Conservation (phyloP, 2,113 vertebrate genomes). For the Nettapus auritus region DNA sequence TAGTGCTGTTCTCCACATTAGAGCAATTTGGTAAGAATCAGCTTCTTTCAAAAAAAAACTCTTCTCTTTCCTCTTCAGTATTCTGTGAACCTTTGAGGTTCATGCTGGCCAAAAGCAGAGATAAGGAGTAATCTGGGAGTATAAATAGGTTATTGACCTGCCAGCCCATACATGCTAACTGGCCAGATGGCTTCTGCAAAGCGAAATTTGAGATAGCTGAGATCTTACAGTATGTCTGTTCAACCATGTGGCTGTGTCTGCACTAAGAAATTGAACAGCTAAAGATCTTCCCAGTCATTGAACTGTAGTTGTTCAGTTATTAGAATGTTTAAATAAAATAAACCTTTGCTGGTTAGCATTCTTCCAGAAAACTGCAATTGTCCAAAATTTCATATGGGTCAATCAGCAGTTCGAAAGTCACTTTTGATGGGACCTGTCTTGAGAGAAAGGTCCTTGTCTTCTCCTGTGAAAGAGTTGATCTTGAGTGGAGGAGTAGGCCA, state of each 20-base stretch:
- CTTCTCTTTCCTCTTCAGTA: background rate
- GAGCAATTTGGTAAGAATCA: background rate
- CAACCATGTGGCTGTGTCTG: background rate
- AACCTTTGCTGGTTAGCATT: background rate
- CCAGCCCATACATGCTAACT: background rate
- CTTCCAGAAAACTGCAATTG: background rate
- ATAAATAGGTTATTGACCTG: background rate
- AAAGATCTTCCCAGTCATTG: background rate
- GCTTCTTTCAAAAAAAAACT: background rate
- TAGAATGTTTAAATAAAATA: background rate
- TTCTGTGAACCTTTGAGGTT: background rate
- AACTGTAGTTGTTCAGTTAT: background rate
- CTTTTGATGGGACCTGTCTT: background rate
- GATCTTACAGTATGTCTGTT: background rate
- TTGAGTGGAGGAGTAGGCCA: background rate
- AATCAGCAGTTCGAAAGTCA: background rate
- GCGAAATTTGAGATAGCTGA: background rate
- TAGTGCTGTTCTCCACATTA: accelerated
- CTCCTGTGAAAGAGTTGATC: background rate
- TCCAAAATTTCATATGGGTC: background rate
- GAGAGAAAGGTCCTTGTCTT: background rate
- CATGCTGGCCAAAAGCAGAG: background rate
- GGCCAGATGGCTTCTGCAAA: background rate
- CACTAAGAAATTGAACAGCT: background rate
- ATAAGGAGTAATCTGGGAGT: background rate